Percentiles rank a stretch among this genome's conserved stretches.
Evolutionary conservation across 1,140 invertebrate genomes (phyloP).

Genomic region (Notospermus geniculatus): DNA sequence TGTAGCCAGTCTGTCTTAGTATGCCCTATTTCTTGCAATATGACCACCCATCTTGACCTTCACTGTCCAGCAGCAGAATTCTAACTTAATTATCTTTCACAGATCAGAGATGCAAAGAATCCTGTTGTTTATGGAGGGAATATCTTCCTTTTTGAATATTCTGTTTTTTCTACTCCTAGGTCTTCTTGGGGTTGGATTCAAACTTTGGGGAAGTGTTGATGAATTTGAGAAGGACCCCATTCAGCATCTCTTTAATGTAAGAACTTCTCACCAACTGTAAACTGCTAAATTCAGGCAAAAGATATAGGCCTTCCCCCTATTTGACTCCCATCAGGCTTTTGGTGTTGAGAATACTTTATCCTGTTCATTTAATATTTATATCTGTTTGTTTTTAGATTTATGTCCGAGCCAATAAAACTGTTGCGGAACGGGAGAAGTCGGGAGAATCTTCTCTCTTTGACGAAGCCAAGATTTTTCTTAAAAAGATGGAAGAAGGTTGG

Average conservation of each 20-base stretch:
- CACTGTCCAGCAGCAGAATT: too few species aligned
- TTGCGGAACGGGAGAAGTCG: constrained; percentile 49
- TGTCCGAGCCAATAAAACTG: constrained; percentile 73
- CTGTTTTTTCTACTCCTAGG: constrained; percentile 31
- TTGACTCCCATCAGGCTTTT: too few species aligned
- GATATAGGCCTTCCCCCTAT: too few species aligned
- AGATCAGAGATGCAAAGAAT: too few species aligned
- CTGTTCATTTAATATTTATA: too few species aligned
- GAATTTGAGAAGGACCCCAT: constrained; percentile 50
- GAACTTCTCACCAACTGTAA: not conserved
- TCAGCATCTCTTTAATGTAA: constrained; percentile 52
- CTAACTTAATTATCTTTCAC: too few species aligned
- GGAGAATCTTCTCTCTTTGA: constrained; percentile 22
- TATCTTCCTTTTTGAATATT: too few species aligned
- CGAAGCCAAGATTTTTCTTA: constrained; percentile 72
- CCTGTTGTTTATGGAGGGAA: too few species aligned
- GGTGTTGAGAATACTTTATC: too few species aligned
- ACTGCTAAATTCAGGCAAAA: too few species aligned
- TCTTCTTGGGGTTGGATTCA: constrained; percentile 51
- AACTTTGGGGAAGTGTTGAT: constrained; percentile 50
- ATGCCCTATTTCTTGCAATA: too few species aligned
- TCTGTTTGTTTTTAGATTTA: constrained; percentile 74
- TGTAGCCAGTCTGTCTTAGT: not conserved
- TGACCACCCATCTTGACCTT: too few species aligned
- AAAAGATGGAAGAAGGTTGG: constrained; percentile 71